Conservation (phyloP, 2,797 vertebrate genomes). For the Pagetopsis macropterus region DNA sequence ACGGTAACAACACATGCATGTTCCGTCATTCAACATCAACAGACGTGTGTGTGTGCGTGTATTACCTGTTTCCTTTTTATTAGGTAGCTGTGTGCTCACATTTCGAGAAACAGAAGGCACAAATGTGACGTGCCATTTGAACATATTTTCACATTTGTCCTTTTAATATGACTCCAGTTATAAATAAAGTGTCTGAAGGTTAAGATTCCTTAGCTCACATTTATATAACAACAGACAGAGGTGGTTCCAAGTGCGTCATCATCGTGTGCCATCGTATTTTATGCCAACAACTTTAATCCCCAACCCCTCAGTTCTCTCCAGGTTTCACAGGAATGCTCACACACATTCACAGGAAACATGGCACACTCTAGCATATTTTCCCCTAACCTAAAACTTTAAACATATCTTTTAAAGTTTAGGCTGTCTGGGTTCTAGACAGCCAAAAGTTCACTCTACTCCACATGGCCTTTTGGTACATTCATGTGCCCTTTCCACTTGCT, state of each 20-base stretch:
- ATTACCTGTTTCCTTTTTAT: not conserved
- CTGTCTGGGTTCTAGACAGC: not conserved
- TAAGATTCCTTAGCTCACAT: constrained; percentile 4
- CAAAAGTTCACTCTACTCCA: not conserved
- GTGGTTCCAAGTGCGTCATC: not conserved
- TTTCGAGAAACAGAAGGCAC: not conserved
- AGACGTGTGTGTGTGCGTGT: not conserved
- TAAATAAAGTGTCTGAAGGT: not conserved
- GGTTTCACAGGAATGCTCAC: constrained; percentile 1
- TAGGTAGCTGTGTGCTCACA: not conserved
- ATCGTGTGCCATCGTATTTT: not conserved
- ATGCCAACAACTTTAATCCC: constrained; percentile 11
- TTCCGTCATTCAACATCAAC: constrained; percentile 17
- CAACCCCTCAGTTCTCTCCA: not conserved
- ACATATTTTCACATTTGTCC: not conserved
- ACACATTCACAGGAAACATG: constrained; percentile 12
- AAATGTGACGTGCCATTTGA: not conserved
- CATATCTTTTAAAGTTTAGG: not conserved
- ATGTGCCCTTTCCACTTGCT: not conserved
- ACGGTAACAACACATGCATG: constrained; percentile 33
- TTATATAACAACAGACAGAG: not conserved
- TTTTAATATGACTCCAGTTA: not conserved
- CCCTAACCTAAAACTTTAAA: constrained; percentile 2
- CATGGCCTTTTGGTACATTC: not conserved
- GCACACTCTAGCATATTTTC: not conserved